phyloP scores from a whole-genome alignment of 1,140 invertebrate genomes.

The Drosophila carrolli region DNA sequence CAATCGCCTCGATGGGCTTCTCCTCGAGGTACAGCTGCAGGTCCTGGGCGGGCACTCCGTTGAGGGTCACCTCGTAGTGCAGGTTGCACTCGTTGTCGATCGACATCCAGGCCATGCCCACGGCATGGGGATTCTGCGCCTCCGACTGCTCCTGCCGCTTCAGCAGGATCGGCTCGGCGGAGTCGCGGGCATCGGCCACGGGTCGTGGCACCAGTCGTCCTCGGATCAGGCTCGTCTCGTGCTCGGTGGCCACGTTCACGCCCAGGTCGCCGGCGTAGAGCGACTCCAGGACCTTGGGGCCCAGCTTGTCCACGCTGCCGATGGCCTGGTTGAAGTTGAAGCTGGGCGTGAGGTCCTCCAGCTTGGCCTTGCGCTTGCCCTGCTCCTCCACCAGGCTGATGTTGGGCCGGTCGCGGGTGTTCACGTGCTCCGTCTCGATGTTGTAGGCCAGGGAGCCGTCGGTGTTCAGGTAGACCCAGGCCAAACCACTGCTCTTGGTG shows the following conservation, averaged over 20 bases:
- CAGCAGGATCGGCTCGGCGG: constrained; percentile 88
- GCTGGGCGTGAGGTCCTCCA: constrained; percentile 89
- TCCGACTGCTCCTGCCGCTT: constrained; percentile 86
- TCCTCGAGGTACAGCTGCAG: constrained; percentile 88
- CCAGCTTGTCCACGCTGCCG: constrained; percentile 88
- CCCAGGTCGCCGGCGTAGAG: constrained; percentile 92
- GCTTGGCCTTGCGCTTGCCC: constrained; percentile 88
- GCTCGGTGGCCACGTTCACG: constrained; percentile 89
- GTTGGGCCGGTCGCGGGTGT: constrained; percentile 86
- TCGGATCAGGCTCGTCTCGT: constrained; percentile 86
- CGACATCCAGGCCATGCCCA: constrained; percentile 92
- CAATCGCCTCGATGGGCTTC: constrained; percentile 87
- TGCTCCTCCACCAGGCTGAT: constrained; percentile 90
- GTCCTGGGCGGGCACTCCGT: constrained; percentile 78
- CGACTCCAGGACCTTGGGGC: constrained; percentile 90
- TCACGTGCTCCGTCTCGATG: constrained; percentile 86
- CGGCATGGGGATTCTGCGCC: constrained; percentile 83
- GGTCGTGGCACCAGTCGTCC: constrained; percentile 89
- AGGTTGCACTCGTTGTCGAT: constrained; percentile 93
- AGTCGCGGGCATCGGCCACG: constrained; percentile 90
- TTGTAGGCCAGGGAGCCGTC: constrained; percentile 91
- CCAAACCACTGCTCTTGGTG: constrained; percentile 87
- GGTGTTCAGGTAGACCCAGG: constrained; percentile 91
- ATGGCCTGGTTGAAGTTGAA: constrained; percentile 88
- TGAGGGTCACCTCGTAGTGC: constrained; percentile 91